Evolutionary conservation across 1,140 invertebrate genomes (phyloP), one percentile per base, ranked within the genome.

Genomic region (Solen grandis): DNA sequence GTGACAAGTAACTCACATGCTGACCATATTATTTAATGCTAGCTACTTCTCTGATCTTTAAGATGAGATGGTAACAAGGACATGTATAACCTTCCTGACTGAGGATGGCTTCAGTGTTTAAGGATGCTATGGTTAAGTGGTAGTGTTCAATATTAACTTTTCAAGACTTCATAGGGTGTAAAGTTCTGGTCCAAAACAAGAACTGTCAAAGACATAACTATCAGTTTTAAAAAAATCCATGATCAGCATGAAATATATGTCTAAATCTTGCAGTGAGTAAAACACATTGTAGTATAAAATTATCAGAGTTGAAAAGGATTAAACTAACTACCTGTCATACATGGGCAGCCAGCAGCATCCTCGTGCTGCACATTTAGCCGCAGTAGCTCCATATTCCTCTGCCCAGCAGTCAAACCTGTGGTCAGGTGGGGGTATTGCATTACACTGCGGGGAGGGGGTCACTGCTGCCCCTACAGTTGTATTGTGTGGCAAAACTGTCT

Each of bases 331-430:
- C 41, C 19, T 46, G 41, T 46, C 41, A 46, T 46, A 46, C 8
- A 46, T 46, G 31, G 74, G 52, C 36, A 8, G 29, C 77, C 36
- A 74, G 29, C 77, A 69, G 50, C 70, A 84, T 1, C 65, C 46
- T 31, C 38, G 70, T 5, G 59, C 29, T 41, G 54, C 55, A 41
- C 70, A 84, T 36, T 50, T 74, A n/a, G 57, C 52, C 46, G 70
- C 46, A 60, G 50, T 46, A 25, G 50, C 62, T 46, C 52, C 83
- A 59, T 57, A 27, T 66, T 60, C 69, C 46, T 70, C 55, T n/a
- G 72, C 62, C 76, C 80, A 69, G 68, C 83, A 84, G 63, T 84
- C 83, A 22, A 36, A 19, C 52, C 63, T 66, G 14, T 57, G 65
- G 46, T 59, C 55, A 66, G 33, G 38, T 33, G 77, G 66, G 27